Evolutionary conservation across 2,888 invertebrate genomes (phyloP).

Genomic region (Harpagoxenus sublaevis): DNA sequence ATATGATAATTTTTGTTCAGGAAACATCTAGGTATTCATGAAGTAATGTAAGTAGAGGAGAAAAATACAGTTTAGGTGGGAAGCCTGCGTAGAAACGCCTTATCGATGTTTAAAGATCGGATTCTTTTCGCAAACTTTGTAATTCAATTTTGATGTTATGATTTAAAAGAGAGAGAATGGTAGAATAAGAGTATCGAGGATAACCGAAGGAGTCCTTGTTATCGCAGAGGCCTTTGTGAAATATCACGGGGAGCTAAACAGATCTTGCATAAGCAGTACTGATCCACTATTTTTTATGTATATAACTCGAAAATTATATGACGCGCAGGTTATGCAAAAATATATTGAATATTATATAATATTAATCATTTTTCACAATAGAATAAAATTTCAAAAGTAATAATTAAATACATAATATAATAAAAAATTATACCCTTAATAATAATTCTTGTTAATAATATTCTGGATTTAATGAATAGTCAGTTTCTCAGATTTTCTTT

Average conservation of each 20-base stretch:
- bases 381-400: background rate
- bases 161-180: background rate
- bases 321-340: background rate
- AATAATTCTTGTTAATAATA: background rate
- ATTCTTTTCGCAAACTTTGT: conserved; percentile 11
- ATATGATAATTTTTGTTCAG: background rate
- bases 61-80: background rate
- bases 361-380: conserved; percentile 14
- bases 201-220: conserved; percentile 15
- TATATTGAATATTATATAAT: background rate
- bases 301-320: background rate
- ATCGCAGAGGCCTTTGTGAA: background rate
- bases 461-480: background rate
- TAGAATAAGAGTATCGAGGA: background rate
- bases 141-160: conserved; percentile 9
- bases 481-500: too few relatives aligned
- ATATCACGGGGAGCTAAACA: background rate
- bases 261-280: conserved; percentile 26
- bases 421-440: background rate
- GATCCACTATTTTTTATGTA: conserved; percentile 1
- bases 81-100: background rate
- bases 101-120: conserved; percentile 12
- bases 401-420: background rate
- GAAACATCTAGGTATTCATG: background rate
- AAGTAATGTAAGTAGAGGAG: background rate